Percentiles rank a stretch among this genome's conserved stretches.
These are phyloP conservation scores for Cantharis flavilabris DNA, from an alignment of 2,888 invertebrate genomes.

Conservation along the genomic window DNA sequence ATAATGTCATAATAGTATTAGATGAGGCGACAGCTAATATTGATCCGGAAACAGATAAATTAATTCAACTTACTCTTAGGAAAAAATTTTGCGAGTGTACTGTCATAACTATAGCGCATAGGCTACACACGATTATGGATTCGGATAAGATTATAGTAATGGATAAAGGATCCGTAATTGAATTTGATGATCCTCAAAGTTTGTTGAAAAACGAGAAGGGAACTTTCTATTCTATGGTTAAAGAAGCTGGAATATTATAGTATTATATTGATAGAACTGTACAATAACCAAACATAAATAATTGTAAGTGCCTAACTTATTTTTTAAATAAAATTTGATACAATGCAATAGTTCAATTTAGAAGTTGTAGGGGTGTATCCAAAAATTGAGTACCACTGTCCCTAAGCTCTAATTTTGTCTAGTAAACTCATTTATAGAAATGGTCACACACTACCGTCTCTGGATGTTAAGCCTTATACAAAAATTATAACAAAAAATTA, in stretches of 20 bases:
- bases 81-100: slow-evolving; percentile 73
- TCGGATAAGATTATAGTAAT: slow-evolving; percentile 79
- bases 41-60: slow-evolving; percentile 72
- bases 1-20: slow-evolving; percentile 44
- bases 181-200: slow-evolving; percentile 74
- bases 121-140: slow-evolving; percentile 82
- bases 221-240: slow-evolving; percentile 67
- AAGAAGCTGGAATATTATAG: slow-evolving; percentile 68
- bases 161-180: slow-evolving; percentile 73
- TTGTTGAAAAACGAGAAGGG: slow-evolving; percentile 64
- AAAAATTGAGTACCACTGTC: no score
- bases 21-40: slow-evolving; percentile 81
- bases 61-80: slow-evolving; percentile 77
- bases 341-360: neutral
- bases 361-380: no score
- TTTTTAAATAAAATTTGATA: neutral
- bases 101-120: slow-evolving; percentile 80
- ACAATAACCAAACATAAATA: neutral
- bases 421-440: no score
- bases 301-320: neutral
- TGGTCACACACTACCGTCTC: no score
- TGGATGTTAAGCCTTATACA: no score
- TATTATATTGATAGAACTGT: neutral
- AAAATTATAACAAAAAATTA: no score
- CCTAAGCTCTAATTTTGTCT: no score